These are phyloP conservation scores for Busseola fusca DNA, from an alignment of 2,888 invertebrate species.

Conservation along the genomic window DNA sequence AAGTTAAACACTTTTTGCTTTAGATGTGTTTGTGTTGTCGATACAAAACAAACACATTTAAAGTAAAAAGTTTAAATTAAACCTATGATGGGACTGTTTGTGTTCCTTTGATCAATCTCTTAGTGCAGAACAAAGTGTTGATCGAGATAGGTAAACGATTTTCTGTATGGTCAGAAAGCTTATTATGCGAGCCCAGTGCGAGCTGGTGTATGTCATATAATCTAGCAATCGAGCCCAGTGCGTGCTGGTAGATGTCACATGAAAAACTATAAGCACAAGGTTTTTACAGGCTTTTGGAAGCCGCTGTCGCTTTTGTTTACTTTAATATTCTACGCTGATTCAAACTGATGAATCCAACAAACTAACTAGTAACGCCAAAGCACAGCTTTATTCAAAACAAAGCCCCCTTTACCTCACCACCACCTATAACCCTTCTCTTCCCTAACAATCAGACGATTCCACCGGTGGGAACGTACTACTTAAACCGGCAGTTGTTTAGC, in stretches of 20 bases:
- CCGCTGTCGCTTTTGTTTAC: too few species aligned
- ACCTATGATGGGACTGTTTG: slow-evolving; percentile 24
- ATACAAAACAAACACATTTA: too few species aligned
- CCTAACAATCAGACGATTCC: slow-evolving; percentile 36
- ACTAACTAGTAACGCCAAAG: not conserved
- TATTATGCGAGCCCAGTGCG: not conserved
- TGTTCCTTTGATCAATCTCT: slow-evolving; percentile 24
- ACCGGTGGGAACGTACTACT: slow-evolving; percentile 27
- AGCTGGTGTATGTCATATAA: not conserved
- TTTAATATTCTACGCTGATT: not conserved
- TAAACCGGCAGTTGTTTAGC: slow-evolving; percentile 53
- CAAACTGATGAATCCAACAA: not conserved
- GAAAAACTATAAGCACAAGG: not conserved
- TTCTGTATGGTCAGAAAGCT: slow-evolving; percentile 15
- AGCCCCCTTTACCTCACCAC: not conserved
- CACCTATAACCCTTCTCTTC: slow-evolving; percentile 17
- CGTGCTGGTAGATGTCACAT: not conserved
- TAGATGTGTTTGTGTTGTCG: slow-evolving; percentile 20
- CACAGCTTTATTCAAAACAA: slow-evolving; percentile 17
- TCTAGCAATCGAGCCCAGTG: not conserved
- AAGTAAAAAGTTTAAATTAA: slow-evolving; percentile 43
- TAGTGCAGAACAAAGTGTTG: not conserved
- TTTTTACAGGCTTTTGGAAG: not conserved
- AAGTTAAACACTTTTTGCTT: slow-evolving; percentile 24
- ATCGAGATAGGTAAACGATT: not conserved